phyloP scores from a whole-genome alignment of 1,140 invertebrate genomes.

The Lepidurus couesii region DNA sequence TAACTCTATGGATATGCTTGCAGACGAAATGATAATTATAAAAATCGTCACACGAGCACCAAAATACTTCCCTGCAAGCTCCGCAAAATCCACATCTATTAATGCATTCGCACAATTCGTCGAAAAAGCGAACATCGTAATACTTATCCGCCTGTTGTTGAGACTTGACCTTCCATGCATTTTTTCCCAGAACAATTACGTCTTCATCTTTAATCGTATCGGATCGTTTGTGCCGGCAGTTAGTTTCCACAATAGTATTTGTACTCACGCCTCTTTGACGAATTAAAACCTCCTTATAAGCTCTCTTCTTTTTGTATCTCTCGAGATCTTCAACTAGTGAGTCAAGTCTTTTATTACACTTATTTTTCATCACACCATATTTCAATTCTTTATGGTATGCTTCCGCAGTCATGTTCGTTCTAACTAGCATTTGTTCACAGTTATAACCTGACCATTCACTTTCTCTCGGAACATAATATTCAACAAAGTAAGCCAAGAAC shows the following conservation, averaged over 20 bases:
- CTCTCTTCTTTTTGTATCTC: neutral
- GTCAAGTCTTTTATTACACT: conserved; percentile 1
- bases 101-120: conserved; percentile 15
- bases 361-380: neutral
- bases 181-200: neutral
- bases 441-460: conserved; percentile 23
- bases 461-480: neutral
- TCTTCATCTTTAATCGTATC: neutral
- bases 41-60: conserved; percentile 24
- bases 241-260: neutral
- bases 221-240: neutral
- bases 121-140: neutral
- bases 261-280: neutral
- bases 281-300: neutral
- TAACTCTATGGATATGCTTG: neutral
- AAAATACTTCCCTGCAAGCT: neutral
- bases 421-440: neutral
- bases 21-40: neutral
- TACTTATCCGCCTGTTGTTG: neutral
- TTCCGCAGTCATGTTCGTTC: neutral
- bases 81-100: conserved; percentile 21
- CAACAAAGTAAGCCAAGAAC: neutral
- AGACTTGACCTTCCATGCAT: neutral
- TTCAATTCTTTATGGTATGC: neutral
- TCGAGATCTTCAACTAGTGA: neutral